Percentiles rank a stretch among this genome's conserved stretches.
phyloP scores from a whole-genome alignment of 2,113 vertebrate genomes.

The Chionis minor region DNA sequence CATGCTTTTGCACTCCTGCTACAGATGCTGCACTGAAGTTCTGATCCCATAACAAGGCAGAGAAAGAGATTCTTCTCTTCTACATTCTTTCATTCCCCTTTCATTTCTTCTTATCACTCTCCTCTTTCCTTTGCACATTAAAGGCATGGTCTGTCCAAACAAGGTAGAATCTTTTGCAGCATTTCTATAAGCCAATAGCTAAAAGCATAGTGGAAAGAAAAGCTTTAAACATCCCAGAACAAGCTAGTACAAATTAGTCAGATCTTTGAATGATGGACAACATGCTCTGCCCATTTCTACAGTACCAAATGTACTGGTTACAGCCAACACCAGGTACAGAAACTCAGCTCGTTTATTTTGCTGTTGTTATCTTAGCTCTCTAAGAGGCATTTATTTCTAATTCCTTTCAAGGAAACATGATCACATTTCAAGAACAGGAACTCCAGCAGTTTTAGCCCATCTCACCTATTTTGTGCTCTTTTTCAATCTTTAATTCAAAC shows the following conservation, averaged over 20 bases:
- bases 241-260: not conserved
- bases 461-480: not conserved
- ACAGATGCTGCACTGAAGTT: accelerated
- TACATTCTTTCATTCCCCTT: not conserved
- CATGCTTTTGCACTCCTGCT: not conserved
- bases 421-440: not conserved
- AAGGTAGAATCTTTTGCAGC: not conserved
- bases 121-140: not conserved
- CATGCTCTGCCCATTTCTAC: not conserved
- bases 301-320: not conserved
- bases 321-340: not conserved
- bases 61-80: not conserved
- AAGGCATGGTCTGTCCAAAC: not conserved
- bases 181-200: not conserved
- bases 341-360: not conserved
- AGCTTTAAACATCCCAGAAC: not conserved
- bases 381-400: not conserved
- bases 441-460: not conserved
- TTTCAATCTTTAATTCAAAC: not conserved
- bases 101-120: not conserved
- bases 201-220: not conserved
- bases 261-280: not conserved
- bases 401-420: not conserved
- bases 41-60: not conserved
- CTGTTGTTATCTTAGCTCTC: not conserved